Evolutionary conservation across 2,113 vertebrate species (phyloP).

Genomic region (Chelonoidis abingdonii): DNA sequence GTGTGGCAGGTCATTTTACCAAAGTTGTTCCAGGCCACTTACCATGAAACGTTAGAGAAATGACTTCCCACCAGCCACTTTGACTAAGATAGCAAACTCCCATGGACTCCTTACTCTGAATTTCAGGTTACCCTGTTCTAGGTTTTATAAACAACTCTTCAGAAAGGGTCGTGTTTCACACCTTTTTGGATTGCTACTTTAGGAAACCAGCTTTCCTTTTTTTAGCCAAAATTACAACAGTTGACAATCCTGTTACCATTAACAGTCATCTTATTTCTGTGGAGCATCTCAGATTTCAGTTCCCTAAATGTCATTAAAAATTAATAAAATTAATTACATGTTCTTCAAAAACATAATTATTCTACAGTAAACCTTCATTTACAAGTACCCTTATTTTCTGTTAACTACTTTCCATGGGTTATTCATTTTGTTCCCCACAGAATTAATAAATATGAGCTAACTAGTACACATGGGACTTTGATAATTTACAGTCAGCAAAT

Average conservation of each 20-base stretch:
- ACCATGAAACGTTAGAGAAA: neutral
- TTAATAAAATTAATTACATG: too few species aligned
- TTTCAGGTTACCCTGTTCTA: neutral
- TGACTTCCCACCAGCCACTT: neutral
- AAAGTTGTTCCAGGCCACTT: neutral
- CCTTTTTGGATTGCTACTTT: neutral
- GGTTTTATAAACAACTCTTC: neutral
- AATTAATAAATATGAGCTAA: conserved; percentile 54
- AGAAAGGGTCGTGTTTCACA: neutral
- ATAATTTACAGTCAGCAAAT: conserved; percentile 64
- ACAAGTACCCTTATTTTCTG: conserved; percentile 24
- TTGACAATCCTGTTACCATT: neutral
- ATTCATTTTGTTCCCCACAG: conserved; percentile 57
- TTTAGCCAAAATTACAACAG: neutral
- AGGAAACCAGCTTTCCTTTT: neutral
- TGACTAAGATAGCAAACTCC: neutral
- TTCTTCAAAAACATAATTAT: conserved; percentile 25
- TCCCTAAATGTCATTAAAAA: conserved; percentile 14
- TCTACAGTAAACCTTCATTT: conserved; percentile 6
- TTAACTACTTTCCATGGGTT: conserved; percentile 25
- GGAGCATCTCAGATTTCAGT: conserved; percentile 22
- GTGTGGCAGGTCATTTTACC: neutral
- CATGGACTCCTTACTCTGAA: neutral
- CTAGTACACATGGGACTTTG: neutral
- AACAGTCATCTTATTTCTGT: conserved; percentile 17